Conservation (phyloP, 2,113 vertebrate genomes). For the Chaetodon trifascialis region DNA sequence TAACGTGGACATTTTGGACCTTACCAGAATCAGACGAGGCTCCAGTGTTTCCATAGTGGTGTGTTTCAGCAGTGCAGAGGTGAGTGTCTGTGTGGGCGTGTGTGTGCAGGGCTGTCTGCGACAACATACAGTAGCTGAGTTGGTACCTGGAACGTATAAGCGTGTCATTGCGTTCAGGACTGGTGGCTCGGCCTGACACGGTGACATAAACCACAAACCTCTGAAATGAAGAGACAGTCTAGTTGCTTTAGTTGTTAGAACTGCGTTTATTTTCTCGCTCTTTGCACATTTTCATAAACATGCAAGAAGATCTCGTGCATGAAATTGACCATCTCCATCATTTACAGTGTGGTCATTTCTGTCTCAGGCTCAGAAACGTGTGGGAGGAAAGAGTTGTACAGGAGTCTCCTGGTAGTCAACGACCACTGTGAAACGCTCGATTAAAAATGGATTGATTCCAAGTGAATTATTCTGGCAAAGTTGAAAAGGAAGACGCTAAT, state of each 20-base stretch:
- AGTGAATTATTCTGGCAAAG: slow-evolving; percentile 74
- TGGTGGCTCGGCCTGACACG: slow-evolving; percentile 34
- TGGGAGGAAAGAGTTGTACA: slow-evolving; percentile 44
- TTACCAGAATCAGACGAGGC: slow-evolving; percentile 49
- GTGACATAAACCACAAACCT: slow-evolving; percentile 7
- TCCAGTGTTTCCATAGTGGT: slow-evolving; percentile 56
- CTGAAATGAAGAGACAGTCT: slow-evolving; percentile 29
- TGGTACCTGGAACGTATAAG: slow-evolving; percentile 24
- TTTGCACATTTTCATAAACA: slow-evolving; percentile 8
- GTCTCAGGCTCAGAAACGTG: slow-evolving; percentile 14
- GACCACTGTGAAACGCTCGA: slow-evolving; percentile 53
- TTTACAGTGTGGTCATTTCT: slow-evolving; percentile 20
- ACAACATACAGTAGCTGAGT: slow-evolving; percentile 12
- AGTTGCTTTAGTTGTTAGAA: slow-evolving; percentile 16
- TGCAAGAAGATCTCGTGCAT: neutral
- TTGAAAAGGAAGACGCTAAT: slow-evolving; percentile 69
- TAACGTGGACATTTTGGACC: slow-evolving; percentile 66
- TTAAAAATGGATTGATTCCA: slow-evolving; percentile 74
- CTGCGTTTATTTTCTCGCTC: slow-evolving; percentile 12
- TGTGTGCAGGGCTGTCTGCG: slow-evolving; percentile 6
- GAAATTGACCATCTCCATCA: slow-evolving; percentile 5
- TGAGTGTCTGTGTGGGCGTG: slow-evolving; percentile 66
- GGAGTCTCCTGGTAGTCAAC: slow-evolving; percentile 46
- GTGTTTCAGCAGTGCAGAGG: slow-evolving; percentile 70
- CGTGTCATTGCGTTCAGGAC: slow-evolving; percentile 6